A percentile compares a stretch with the other conserved stretches of the same genome.
Conservation (phyloP, 1,140 invertebrate genomes). For the Oryzaephilus surinamensis region DNA sequence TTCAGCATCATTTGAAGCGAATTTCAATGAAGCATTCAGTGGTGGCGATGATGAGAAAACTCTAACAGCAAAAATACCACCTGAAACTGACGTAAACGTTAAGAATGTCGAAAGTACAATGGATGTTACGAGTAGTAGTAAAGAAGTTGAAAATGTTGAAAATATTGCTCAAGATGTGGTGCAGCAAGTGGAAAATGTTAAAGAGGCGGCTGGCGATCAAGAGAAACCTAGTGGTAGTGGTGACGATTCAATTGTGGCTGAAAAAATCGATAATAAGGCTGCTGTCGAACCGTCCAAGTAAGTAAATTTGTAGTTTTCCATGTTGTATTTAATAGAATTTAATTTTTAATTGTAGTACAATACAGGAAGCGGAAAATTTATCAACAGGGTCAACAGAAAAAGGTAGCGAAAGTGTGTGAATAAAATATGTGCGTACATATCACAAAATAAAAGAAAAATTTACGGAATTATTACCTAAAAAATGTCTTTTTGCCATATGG, state of each 20-base stretch:
- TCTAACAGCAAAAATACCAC: neutral
- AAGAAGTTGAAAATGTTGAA: constrained; percentile 7
- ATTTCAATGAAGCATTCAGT: constrained; percentile 14
- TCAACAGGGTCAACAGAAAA: too few relatives aligned
- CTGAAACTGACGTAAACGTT: constrained; percentile 13
- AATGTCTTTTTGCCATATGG: too few relatives aligned
- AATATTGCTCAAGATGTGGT: constrained; percentile 18
- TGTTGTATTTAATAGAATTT: too few relatives aligned
- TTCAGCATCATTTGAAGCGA: constrained; percentile 20
- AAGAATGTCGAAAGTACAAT: constrained; percentile 11
- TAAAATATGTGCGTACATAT: too few relatives aligned
- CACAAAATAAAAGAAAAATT: too few relatives aligned
- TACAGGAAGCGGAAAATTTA: too few relatives aligned
- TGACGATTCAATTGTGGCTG: neutral
- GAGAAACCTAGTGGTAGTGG: constrained; percentile 4
- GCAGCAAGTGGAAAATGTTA: constrained; percentile 1
- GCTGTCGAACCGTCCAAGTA: constrained; percentile 17
- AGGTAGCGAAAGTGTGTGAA: too few relatives aligned
- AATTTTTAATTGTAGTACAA: too few relatives aligned
- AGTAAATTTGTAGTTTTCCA: too few relatives aligned
- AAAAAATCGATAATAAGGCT: neutral
- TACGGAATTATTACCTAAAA: too few relatives aligned
- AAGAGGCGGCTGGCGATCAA: constrained; percentile 3
- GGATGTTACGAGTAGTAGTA: constrained; percentile 4
- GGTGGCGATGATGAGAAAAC: too few relatives aligned